Evolutionary conservation across 2,888 invertebrate species (phyloP).

Genomic region (Ophion slaviceki): DNA sequence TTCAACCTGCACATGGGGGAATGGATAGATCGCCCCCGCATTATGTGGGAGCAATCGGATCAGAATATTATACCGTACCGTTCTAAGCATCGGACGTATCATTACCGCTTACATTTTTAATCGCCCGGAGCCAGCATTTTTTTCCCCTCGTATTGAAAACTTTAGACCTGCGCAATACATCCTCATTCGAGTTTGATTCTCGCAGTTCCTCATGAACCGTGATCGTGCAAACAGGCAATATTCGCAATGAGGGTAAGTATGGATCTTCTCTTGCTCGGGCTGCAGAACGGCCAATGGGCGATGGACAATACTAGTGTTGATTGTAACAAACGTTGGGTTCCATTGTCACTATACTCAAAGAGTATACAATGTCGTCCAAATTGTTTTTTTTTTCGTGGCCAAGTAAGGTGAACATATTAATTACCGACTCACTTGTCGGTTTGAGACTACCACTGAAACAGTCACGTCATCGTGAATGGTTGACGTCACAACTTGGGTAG

Average conservation of each 20-base stretch:
- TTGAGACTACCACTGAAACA: neutral
- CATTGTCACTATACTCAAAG: neutral
- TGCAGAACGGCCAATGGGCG: neutral
- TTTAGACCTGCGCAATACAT: conserved; percentile 8
- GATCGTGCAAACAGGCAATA: neutral
- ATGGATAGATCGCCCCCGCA: neutral
- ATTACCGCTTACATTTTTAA: neutral
- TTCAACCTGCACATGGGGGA: neutral
- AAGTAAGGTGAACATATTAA: neutral
- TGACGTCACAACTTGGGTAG: neutral
- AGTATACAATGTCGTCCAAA: neutral
- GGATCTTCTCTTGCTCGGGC: neutral
- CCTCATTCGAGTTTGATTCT: neutral
- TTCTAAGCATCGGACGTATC: neutral
- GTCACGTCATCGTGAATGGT: neutral
- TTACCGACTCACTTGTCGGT: neutral
- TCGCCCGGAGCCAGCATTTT: neutral
- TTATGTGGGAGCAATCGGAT: neutral
- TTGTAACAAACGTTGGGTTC: neutral
- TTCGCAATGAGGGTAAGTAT: conserved; percentile 4
- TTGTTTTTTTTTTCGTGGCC: neutral
- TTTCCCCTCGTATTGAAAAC: neutral
- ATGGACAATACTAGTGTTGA: neutral
- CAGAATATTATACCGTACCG: neutral
- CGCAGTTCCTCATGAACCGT: neutral